phyloP scores from a whole-genome alignment of 2,797 vertebrate species.

The Acipenser transmontanus region DNA sequence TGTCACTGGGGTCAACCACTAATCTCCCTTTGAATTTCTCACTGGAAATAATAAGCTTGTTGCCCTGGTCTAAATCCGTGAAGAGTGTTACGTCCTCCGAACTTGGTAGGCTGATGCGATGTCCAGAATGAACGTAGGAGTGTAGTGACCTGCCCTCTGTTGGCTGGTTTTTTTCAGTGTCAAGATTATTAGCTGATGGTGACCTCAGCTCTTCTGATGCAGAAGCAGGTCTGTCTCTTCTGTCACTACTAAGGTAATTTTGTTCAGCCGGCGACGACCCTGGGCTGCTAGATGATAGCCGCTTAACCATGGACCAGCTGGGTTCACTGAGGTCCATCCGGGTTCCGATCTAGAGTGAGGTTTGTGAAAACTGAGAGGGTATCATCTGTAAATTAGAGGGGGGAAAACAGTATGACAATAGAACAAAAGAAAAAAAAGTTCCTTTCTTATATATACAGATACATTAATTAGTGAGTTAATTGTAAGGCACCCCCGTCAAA shows the following conservation, averaged over 20 bases:
- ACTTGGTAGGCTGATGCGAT: slow-evolving; percentile 60
- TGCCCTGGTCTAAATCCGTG: slow-evolving; percentile 88
- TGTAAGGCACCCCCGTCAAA: not conserved
- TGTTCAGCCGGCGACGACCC: slow-evolving; percentile 62
- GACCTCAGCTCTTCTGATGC: slow-evolving; percentile 61
- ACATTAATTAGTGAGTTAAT: too few species aligned
- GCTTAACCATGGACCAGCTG: slow-evolving; percentile 90
- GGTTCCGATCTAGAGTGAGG: slow-evolving; percentile 65
- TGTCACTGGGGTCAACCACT: slow-evolving; percentile 77
- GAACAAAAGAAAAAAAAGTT: too few species aligned
- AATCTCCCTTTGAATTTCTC: slow-evolving; percentile 76
- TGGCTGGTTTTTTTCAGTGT: slow-evolving; percentile 67
- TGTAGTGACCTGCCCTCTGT: slow-evolving; percentile 66
- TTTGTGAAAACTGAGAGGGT: slow-evolving; percentile 42
- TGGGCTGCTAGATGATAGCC: slow-evolving; percentile 73
- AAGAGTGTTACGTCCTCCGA: slow-evolving; percentile 88
- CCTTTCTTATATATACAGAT: too few species aligned
- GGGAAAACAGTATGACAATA: slow-evolving; percentile 7
- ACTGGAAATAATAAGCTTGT: slow-evolving; percentile 82
- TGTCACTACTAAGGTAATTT: slow-evolving; percentile 61
- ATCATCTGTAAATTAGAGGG: slow-evolving; percentile 38
- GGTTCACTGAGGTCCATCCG: slow-evolving; percentile 96
- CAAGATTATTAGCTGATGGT: slow-evolving; percentile 61
- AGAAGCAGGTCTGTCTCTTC: slow-evolving; percentile 54
- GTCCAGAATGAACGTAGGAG: slow-evolving; percentile 76